Evolutionary conservation across 2,888 invertebrate genomes (phyloP), one percentile per base, ranked within the genome.

Genomic region (Dichetophora obliterata): DNA sequence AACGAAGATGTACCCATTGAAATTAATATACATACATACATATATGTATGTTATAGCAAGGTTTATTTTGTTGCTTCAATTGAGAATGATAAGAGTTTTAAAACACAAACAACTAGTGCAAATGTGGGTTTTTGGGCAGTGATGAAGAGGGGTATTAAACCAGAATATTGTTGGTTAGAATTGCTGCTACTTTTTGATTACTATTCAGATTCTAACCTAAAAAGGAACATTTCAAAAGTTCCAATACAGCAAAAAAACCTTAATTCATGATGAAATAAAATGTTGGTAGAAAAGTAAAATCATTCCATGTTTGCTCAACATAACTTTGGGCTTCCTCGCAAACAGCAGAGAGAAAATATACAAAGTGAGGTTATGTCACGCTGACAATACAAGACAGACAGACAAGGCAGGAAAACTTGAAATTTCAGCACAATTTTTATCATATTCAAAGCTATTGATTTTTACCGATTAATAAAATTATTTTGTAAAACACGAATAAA

Each of bases 171-270:
- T 66, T 48, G 68, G 68, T 24, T 50, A 50, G 50, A 68, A 68
- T 68, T 68, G 24, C 48, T 68, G 68, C 63, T 68, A 8, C 24
- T 68, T 43, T 24, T 4, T 31, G 66, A 66, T 50, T 50, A 50
- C 50, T 27, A 68, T 16, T 24, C 22, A 68, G 50, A 71, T 57
- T 57, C 71, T 71, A 71, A 71, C 71, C 71, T 71, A 19, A 71
- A 71, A 70, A 70, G n/a, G 24, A 24, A 3, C 5, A 24, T 27
- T 59, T n/a, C 22, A 19, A 8, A 6, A 9, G 59, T 57, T 22
- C 19, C 16, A 27, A 8, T 63, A n/a, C n/a, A 54, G n/a, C 2
- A 14, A 19, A 22, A 43, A 8, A 43, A 66, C n/a, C 22, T 19
- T n/a, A 22, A 27, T 1, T 22, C 3, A n/a, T 16, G 19, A 16